Base-by-base conservation (phyloP, 2,797 vertebrate species). In the Anabacerthia variegaticeps region DNA sequence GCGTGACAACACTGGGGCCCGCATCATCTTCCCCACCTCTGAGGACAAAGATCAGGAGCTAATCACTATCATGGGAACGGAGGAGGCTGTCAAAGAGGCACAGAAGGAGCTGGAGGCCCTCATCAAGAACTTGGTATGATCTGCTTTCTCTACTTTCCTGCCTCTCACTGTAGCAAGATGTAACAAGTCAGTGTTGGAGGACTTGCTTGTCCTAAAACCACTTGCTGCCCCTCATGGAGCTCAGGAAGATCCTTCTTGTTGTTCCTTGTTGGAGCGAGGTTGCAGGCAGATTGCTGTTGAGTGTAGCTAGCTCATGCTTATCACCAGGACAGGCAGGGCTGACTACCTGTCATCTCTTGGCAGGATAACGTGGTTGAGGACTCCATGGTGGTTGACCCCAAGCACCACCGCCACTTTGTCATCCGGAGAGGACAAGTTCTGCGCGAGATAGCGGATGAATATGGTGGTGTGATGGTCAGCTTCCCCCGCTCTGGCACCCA, bases 41-140 rank as follows among this genome's bases (percentile, higher is more conserved):
- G 99, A 99, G 3, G 99, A 99, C 97, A 98, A 99, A 97, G 99
- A 99, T 93, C 99, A 99, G 96, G 99, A 99, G 55, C 98, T 99
- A 76, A 99, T 99, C 96, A 99, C 99, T 26, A 99, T 99, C 96
- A 98, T 99, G 12, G 99, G 99, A 56, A 99, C 99, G 0, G 99
- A 99, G 88, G 99, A 99, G 36, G 99, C 99, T 2, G 99, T 99
- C 87, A 98, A 98, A 39, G 99, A 99, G 36, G 99, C 99, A 1
- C 99, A 99, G 97, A 99, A 98, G 89, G 99, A 99, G 95, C 97
- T 99, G 95, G 99, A 99, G 96, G 97, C 98, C 7, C 98, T 99
- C 85, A 99, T 99, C 93, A 99, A 98, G 97, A 99, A 98, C 97
- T 97, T 99, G 99, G 99, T 99, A 95, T 85, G 58, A 87, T 5